Percentiles rank a stretch among this genome's conserved stretches.
Evolutionary conservation across 2,888 invertebrate species (phyloP).

Genomic region (Chrysodeixis includens): DNA sequence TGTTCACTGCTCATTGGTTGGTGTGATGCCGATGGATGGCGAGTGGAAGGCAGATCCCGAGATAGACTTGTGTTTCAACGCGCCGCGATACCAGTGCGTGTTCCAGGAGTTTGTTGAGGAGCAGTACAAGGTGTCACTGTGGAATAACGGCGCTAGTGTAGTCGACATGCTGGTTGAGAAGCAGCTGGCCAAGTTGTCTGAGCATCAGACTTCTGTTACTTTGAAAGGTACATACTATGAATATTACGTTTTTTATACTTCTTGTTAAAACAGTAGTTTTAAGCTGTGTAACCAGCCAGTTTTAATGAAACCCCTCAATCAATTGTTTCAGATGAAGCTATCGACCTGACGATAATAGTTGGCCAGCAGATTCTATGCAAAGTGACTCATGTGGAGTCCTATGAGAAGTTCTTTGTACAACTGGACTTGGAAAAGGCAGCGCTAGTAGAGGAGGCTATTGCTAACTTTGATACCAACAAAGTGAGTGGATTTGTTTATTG

Average conservation of each 20-base stretch:
- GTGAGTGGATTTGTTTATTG: too few relatives aligned
- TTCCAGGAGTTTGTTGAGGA: constrained; percentile 86
- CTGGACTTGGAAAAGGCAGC: constrained; percentile 81
- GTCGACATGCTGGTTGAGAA: constrained; percentile 85
- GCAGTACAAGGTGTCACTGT: constrained; percentile 84
- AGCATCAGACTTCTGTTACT: constrained; percentile 78
- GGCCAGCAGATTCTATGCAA: constrained; percentile 83
- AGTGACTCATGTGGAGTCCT: constrained; percentile 82
- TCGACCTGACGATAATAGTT: constrained; percentile 82
- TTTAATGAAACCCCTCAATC: too few relatives aligned
- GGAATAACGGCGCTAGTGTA: constrained; percentile 83
- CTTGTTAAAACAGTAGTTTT: too few relatives aligned
- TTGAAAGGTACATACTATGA: constrained; percentile 75
- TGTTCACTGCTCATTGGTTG: constrained; percentile 91
- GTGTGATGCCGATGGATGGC: constrained; percentile 89
- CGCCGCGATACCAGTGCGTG: constrained; percentile 89
- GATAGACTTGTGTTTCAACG: constrained; percentile 90
- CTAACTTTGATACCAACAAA: constrained; percentile 71
- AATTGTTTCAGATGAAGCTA: constrained; percentile 85
- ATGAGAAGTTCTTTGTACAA: constrained; percentile 79
- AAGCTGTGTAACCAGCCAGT: too few relatives aligned
- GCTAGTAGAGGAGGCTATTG: constrained; percentile 79
- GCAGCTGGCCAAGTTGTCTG: constrained; percentile 80
- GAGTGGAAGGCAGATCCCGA: constrained; percentile 89
- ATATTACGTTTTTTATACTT: not conserved